Base-by-base conservation (phyloP, 2,113 vertebrate species). In the Mugil cephalus region DNA sequence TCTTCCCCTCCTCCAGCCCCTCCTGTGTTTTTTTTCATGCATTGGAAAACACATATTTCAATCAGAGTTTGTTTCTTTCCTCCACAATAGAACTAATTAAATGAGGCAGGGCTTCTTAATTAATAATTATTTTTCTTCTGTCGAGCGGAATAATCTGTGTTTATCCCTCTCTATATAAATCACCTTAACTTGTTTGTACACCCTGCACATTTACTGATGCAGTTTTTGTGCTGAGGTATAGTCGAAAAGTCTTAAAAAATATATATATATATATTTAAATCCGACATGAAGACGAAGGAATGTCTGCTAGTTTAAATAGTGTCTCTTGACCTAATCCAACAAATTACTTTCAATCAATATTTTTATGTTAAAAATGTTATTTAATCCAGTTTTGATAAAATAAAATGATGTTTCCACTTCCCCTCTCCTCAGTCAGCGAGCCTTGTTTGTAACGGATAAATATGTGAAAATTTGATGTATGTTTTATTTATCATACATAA, bases 121-220 rank as follows among this genome's bases (percentile, higher is more conserved):
- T 87, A 90, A 88, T 91, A 90, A 93, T 93, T 94, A 93, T 94
- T 92, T 93, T 65, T 79, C 85, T 51, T 82, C 84, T 82, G 54
- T 93, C 85, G 88, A 90, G 91, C 84, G 68, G 87, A 95, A 94
- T 61, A 85, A 87, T 90, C 61, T 67, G 8, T 61, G 84, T 64
- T 67, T 76, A 52, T 8, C 15, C 5, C 24, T 5, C 24, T 58
- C 63, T 36, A 45, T 55, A 11, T 63, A 51, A 51, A 73, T 55
- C 40, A 60, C 79, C 21, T 72, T 51, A 69, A 61, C 42, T 67
- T 47, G 69, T 83, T 72, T 21, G 4, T 52, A 4, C 34, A 30
- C 24, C 5, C 24, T 30, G 24, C 24, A 53, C 58, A 21, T 62
- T 39, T 67, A 56, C 46, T 48, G 7, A 52, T 81, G 74, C 14